Evolutionary conservation across 1,140 invertebrate genomes (phyloP), one percentile per base, ranked within the genome.

Genomic region (Brevipalpus yothersi): DNA sequence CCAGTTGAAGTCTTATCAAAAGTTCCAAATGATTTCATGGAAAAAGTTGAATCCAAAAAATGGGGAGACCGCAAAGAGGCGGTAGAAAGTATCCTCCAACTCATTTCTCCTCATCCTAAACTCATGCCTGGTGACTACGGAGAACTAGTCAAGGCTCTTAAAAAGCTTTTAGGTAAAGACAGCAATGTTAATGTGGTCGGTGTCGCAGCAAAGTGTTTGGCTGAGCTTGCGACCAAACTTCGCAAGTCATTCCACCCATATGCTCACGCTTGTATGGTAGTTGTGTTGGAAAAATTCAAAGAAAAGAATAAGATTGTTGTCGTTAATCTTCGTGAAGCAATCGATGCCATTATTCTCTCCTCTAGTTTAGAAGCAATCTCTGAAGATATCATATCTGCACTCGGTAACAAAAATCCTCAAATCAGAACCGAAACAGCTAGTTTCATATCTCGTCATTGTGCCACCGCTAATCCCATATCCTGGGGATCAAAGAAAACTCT

Each of bases 31-130:
- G 87, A 95, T 71, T 98, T 95, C 70, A 93, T 84, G 68, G 89
- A 94, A 9, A 66, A 68, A 58, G 65, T 90, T 41, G 91, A 97
- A 71, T 84, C 85, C 0, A 96, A 95, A 69, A 97, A 97, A 68
- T 98, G 94, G 94, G 84, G 90, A 67, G 87, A 96, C 56, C 76
- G 94, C 10, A 94, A 94, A 70, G 88, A 96, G 70, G 81, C 82
- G 0, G 67, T 99, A 7, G 86, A 92, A 66, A 72, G 73, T 2
- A 69, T 95, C 0, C 83, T 93, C 60, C 77, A 78, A 59, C 68
- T 75, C 54, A 69, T 90, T 1, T 81, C 83, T 62, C 75, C 77
- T 31, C 81, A 82, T 67, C 89, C 86, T 0, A 93, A 85, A 71
- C 69, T 96, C 31, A 86, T 90, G 69, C 80, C 75, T 66, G 90